phyloP scores from a whole-genome alignment of 2,888 invertebrate genomes.

The Aphidoletes aphidimyza region DNA sequence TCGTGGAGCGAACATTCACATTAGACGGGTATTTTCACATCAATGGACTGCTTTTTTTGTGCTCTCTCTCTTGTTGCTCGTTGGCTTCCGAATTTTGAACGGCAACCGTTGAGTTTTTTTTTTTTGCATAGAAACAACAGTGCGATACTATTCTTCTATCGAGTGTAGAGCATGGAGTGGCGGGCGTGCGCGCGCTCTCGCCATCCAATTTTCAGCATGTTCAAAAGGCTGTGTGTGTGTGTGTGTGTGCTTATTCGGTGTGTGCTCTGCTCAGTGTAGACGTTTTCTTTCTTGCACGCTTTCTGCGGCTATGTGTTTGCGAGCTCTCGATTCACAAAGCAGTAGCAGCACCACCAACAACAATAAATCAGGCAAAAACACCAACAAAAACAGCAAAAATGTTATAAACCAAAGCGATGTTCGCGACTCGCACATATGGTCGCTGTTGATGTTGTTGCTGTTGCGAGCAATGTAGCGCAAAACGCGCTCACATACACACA shows the following conservation, averaged over 20 bases:
- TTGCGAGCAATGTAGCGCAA: constrained; percentile 43
- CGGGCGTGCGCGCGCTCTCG: no score
- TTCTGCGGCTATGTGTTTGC: background rate
- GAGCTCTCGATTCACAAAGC: no score
- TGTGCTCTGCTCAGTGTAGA: background rate
- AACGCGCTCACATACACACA: background rate
- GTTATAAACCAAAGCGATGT: background rate
- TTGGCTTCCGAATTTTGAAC: constrained; percentile 27
- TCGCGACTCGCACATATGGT: constrained; percentile 22
- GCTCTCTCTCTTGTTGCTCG: background rate
- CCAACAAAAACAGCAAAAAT: background rate
- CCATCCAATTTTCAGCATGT: no score
- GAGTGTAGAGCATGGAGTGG: no score
- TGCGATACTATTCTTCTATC: no score
- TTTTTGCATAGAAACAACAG: constrained; percentile 28
- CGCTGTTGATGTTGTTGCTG: no score
- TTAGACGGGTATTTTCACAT: background rate
- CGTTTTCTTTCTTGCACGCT: background rate
- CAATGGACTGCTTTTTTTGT: constrained; percentile 3
- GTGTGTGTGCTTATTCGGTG: background rate
- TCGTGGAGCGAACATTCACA: constrained; percentile 5
- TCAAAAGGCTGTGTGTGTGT: background rate
- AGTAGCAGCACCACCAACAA: background rate
- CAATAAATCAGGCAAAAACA: background rate
- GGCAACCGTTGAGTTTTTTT: background rate